Percentiles rank a stretch among this genome's conserved stretches.
These are phyloP conservation scores for Enteromius mattozi DNA, from an alignment of 2,797 vertebrate species.

Conservation along the genomic window DNA sequence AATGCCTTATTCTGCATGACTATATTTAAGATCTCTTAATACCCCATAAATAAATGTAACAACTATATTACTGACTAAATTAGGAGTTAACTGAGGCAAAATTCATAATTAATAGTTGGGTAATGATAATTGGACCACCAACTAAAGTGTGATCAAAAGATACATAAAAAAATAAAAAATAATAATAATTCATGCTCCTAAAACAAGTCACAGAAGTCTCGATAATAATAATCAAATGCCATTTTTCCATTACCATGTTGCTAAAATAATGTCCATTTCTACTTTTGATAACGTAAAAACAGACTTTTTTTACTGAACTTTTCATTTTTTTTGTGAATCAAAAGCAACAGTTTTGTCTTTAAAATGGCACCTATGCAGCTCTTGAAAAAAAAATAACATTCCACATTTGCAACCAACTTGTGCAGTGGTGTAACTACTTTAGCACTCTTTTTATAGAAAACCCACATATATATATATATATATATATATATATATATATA, in stretches of 20 bases:
- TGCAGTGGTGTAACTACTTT: neutral
- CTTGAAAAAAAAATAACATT: neutral
- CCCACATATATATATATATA: neutral
- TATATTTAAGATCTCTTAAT: neutral
- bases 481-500: neutral
- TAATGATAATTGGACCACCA: no score
- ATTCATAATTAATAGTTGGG: no score
- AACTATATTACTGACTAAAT: no score
- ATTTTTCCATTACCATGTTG: neutral
- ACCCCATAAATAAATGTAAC: neutral
- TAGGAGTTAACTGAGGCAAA: no score
- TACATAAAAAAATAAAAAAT: neutral
- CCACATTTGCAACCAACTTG: neutral
- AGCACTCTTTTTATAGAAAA: conserved; percentile 1
- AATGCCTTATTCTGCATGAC: neutral
- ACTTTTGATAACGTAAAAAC: neutral
- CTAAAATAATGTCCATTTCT: neutral
- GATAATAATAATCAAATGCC: neutral
- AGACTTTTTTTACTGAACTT: neutral
- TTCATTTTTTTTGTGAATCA: neutral
- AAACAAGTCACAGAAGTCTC: neutral
- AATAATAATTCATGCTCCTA: no score
- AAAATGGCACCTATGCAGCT: neutral
- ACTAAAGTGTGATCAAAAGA: neutral
- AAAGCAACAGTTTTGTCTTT: neutral